Evolutionary conservation across 1,140 invertebrate genomes (phyloP).

Genomic region (Drosophila ananassae): DNA sequence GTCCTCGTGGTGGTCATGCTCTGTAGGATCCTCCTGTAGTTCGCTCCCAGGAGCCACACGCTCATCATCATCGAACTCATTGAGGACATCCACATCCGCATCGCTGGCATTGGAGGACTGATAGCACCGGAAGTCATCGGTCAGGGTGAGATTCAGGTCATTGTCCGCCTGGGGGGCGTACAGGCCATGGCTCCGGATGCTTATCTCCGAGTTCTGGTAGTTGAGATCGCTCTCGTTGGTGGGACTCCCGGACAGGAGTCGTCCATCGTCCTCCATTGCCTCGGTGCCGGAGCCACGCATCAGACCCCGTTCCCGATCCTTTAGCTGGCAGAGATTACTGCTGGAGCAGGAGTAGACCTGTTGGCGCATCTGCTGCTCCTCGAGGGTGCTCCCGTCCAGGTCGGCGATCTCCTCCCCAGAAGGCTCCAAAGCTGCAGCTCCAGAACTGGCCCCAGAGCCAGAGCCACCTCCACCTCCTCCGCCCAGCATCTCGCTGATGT

Average conservation of each 20-base stretch:
- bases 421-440: background rate
- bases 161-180: slow-evolving; percentile 86
- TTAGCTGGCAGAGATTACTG: slow-evolving; percentile 77
- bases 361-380: slow-evolving; percentile 39
- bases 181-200: slow-evolving; percentile 86
- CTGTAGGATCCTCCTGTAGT: slow-evolving; percentile 19
- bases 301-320: slow-evolving; percentile 84
- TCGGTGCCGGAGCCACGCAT: slow-evolving; percentile 45
- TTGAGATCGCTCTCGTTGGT: slow-evolving; percentile 87
- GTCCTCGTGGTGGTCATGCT: slow-evolving; percentile 58
- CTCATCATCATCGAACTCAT: slow-evolving; percentile 78
- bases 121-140: slow-evolving; percentile 81
- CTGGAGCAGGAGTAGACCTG: slow-evolving; percentile 64
- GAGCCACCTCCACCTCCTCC: background rate
- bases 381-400: slow-evolving; percentile 18
- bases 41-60: slow-evolving; percentile 7
- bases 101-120: slow-evolving; percentile 83
- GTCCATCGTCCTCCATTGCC: slow-evolving; percentile 26
- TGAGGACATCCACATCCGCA: slow-evolving; percentile 70
- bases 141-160: slow-evolving; percentile 77
- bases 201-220: slow-evolving; percentile 87
- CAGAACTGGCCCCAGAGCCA: background rate
- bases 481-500: slow-evolving; percentile 72
- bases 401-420: background rate
- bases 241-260: slow-evolving; percentile 84